Evolutionary conservation across 2,113 vertebrate species (phyloP).

Genomic region (Aix galericulata): DNA sequence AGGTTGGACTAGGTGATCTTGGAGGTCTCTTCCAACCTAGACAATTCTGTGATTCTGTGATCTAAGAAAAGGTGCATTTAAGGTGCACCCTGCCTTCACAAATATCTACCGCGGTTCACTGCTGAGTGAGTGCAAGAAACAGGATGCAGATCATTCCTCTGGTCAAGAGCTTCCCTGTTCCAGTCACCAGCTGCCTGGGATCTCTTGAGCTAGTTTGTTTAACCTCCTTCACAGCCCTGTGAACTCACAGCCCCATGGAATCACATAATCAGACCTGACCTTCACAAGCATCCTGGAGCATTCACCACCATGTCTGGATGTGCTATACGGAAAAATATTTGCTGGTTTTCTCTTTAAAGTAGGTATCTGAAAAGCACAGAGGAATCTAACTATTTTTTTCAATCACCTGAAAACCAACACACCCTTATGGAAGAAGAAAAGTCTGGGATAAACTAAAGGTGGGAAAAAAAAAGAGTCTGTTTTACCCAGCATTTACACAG

Average conservation of each 20-base stretch:
- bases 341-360: background rate
- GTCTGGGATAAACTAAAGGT: background rate
- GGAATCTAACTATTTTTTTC: background rate
- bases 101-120: background rate
- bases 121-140: background rate
- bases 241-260: background rate
- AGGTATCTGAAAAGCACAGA: background rate
- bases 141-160: fast-evolving
- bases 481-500: background rate
- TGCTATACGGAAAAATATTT: background rate
- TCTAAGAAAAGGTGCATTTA: background rate
- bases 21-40: too few species aligned
- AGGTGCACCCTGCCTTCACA: background rate
- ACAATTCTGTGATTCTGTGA: background rate
- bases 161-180: background rate
- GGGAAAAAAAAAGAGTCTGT: background rate
- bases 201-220: background rate
- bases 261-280: background rate
- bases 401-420: background rate
- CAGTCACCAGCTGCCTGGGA: background rate
- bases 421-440: background rate
- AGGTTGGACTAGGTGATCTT: too few species aligned
- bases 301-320: background rate
- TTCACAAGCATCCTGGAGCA: background rate
- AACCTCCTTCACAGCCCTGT: background rate